A percentile compares a stretch with the other conserved stretches of the same genome.
Evolutionary conservation across 2,113 vertebrate species (phyloP).

Genomic region (Nibea albiflora): DNA sequence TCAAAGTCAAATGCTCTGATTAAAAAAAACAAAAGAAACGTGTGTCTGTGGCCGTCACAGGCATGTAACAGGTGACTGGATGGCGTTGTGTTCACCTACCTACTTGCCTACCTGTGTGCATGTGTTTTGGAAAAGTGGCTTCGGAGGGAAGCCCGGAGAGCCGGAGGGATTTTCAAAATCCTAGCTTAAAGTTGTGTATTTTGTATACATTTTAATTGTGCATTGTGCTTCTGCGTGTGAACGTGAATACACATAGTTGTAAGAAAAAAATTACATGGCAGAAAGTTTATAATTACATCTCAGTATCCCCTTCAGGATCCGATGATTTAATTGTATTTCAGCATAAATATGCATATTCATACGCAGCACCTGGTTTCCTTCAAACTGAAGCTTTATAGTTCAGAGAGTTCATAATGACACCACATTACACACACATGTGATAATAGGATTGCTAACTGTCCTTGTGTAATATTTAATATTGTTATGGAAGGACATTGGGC

Average conservation of each 20-base stretch:
- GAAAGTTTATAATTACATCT: background rate
- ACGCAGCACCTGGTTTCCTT: background rate
- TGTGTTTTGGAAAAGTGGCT: too few species aligned
- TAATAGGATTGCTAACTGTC: background rate
- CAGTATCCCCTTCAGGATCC: background rate
- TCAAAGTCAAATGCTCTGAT: too few species aligned
- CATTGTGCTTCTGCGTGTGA: background rate
- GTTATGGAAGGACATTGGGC: background rate
- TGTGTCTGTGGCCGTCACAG: too few species aligned
- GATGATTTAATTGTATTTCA: background rate
- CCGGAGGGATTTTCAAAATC: too few species aligned
- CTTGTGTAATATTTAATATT: background rate
- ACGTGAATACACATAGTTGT: background rate
- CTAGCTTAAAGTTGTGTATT: background rate
- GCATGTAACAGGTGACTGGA: too few species aligned
- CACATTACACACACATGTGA: background rate
- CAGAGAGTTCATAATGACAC: background rate
- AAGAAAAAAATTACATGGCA: background rate
- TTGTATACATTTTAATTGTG: background rate
- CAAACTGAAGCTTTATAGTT: background rate
- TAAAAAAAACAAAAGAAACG: too few species aligned
- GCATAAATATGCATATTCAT: constrained; percentile 19
- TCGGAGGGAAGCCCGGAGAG: too few species aligned
- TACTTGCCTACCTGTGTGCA: too few species aligned
- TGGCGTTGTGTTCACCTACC: too few species aligned